Evolutionary conservation across 1,140 invertebrate genomes (phyloP).

Genomic region (Dendrolimus punctatus): DNA sequence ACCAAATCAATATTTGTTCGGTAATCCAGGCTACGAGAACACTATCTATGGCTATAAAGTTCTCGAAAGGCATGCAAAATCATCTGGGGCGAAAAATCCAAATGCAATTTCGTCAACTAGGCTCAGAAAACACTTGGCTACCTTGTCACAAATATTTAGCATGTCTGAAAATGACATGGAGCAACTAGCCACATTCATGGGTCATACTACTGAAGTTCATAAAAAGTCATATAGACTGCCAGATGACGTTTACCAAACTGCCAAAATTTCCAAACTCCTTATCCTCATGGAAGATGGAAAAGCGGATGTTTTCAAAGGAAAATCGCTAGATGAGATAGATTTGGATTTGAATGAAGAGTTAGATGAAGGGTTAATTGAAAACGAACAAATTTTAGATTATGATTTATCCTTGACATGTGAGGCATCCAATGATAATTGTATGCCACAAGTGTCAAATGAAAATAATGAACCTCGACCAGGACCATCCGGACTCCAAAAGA

Average conservation of each 20-base stretch:
- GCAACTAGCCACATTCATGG: constrained; percentile 4
- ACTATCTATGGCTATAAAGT: constrained; percentile 8
- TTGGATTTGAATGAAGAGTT: constrained; percentile 2
- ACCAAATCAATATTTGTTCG: constrained; percentile 6
- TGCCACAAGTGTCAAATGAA: too few relatives aligned
- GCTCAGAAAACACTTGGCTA: constrained; percentile 34
- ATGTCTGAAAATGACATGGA: constrained; percentile 24
- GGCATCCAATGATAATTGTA: too few relatives aligned
- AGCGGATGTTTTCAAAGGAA: constrained; percentile 7
- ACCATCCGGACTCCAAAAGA: too few relatives aligned
- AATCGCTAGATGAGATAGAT: constrained; percentile 7
- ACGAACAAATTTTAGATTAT: too few relatives aligned
- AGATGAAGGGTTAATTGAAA: too few relatives aligned
- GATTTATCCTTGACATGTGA: too few relatives aligned
- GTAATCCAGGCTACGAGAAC: constrained; percentile 2
- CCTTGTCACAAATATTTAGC: constrained; percentile 31
- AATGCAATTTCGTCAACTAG: constrained; percentile 22
- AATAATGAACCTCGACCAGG: too few relatives aligned
- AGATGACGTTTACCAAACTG: constrained; percentile 2
- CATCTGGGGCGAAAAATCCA: constrained; percentile 23
- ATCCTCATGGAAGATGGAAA: constrained; percentile 8
- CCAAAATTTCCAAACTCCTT: constrained; percentile 6
- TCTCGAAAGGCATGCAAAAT: constrained; percentile 4
- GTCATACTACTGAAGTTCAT: not conserved
- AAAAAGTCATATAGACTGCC: constrained; percentile 2